Evolutionary conservation across 2,113 vertebrate genomes (phyloP), one percentile per base, ranked within the genome.

Genomic region (Bostrychus sinensis): DNA sequence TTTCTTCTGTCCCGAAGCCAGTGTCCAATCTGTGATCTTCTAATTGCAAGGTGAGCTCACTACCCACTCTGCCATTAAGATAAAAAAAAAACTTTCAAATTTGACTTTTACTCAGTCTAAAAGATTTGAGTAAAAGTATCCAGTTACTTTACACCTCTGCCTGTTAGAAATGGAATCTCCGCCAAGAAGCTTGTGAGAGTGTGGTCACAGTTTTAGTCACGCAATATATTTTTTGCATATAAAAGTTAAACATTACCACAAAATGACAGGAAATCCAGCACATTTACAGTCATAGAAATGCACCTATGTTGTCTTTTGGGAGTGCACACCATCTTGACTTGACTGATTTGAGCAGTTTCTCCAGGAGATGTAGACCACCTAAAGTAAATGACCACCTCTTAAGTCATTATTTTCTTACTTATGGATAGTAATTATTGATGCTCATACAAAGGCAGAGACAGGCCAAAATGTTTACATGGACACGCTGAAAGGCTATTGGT

Each of bases 181-280:
- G 17, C 9, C 19, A 19, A 22, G 19, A 9, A 45, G 42, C 20
- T 22, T 3, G 1, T 16, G 23, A 50, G 23, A 6, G 23, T 26
- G 46, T 25, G 12, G 46, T 50, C 23, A 26, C n/a, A 63, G 50
- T 32, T 56, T 17, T 19, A 19, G 17, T 13, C 1, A 16, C 36
- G 4, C 8, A 43, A 37, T 50, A 9, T 62, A 42, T n/a, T n/a
- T 41, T 41, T 12, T 32, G 34, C 4, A 63, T 13, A 32, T 42
- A 65, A 61, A 77, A 58, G 66, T 75, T 60, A 1, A 72, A 75
- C 34, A 50, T 26, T 42, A 66, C n/a, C 25, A 48, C 36, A 68
- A 6, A 54, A 19, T 3, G 26, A 59, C 3, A 55, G 55, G 32
- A 45, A 43, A 28, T 14, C 37, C 13, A 51, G 30, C 8, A 32